These are phyloP conservation scores for Caenorhabditis sp. DNA, from an alignment of 2,888 invertebrate species.

Conservation along the genomic window DNA sequence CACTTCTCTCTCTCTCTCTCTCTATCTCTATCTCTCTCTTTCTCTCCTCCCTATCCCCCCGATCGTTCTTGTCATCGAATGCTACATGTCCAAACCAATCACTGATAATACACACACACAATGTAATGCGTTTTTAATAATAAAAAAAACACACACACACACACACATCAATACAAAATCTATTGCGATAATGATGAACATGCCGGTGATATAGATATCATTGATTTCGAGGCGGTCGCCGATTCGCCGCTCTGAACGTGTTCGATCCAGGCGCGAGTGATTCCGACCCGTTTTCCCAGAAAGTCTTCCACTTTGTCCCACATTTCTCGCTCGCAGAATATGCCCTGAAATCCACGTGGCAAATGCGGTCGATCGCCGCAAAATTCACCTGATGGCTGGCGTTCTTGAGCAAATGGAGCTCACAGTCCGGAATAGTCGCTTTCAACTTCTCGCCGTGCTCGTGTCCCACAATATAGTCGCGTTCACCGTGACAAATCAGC, in stretches of 20 bases:
- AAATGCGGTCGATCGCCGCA: no score
- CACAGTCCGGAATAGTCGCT: slow-evolving; percentile 46
- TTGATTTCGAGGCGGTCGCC: slow-evolving; percentile 3
- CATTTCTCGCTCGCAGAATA: slow-evolving; percentile 59
- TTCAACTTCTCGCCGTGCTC: slow-evolving; percentile 52
- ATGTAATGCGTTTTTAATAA: no score
- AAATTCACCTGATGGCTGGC: slow-evolving; percentile 64
- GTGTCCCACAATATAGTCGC: slow-evolving; percentile 58
- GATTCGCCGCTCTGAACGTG: slow-evolving; percentile 43
- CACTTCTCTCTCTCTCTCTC: no score
- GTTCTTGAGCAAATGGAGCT: slow-evolving; percentile 52
- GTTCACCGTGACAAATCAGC: slow-evolving; percentile 64
- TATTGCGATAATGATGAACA: no score
- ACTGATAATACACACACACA: neutral
- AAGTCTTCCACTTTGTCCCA: slow-evolving; percentile 60
- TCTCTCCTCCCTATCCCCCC: neutral
- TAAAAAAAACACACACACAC: no score
- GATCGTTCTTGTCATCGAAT: slow-evolving; percentile 12
- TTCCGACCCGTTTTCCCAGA: slow-evolving; percentile 42
- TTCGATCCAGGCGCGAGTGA: slow-evolving; percentile 52
- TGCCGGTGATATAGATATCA: neutral
- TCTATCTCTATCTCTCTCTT: no score
- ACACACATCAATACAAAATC: no score
- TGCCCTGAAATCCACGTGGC: no score
- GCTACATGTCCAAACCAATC: slow-evolving; percentile 5